Percentiles rank a stretch among this genome's conserved stretches.
Conservation (phyloP, 2,888 invertebrate species). For the Pocota personata region DNA sequence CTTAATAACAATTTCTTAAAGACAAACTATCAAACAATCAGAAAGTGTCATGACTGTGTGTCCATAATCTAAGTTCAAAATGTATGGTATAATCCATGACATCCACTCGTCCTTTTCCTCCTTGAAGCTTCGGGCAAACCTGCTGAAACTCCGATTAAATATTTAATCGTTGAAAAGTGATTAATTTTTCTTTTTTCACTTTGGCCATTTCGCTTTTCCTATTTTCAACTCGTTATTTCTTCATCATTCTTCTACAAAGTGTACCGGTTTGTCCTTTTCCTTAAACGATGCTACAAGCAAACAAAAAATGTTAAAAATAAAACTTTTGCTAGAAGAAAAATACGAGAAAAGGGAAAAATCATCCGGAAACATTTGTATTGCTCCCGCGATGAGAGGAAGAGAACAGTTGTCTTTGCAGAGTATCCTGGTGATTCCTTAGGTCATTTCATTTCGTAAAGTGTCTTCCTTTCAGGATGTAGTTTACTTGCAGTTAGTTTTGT, state of each 20-base stretch:
- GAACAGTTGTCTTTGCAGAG: constrained; percentile 36
- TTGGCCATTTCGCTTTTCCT: neutral
- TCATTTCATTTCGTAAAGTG: constrained; percentile 62
- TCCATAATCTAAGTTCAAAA: constrained; percentile 34
- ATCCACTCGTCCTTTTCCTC: neutral
- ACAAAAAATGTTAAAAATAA: neutral
- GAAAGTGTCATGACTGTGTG: constrained; percentile 63
- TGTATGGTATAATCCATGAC: constrained; percentile 17
- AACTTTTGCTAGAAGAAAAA: neutral
- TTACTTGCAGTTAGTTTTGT: constrained; percentile 57
- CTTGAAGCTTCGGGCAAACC: neutral
- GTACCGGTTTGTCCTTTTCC: constrained; percentile 21
- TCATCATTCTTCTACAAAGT: constrained; percentile 55
- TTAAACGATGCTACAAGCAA: neutral
- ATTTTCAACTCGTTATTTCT: constrained; percentile 60
- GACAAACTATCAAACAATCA: constrained; percentile 42
- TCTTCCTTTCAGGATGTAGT: constrained; percentile 62
- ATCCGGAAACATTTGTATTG: constrained; percentile 70
- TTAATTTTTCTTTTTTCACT: constrained; percentile 47
- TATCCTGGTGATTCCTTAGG: constrained; percentile 68
- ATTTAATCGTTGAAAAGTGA: constrained; percentile 72
- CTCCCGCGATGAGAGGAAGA: constrained; percentile 29
- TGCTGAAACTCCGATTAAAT: constrained; percentile 56
- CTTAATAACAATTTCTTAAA: constrained; percentile 56
- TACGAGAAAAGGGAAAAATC: neutral